Base-by-base conservation (phyloP, 2,797 vertebrate genomes). In the Ispidina lecontei region DNA sequence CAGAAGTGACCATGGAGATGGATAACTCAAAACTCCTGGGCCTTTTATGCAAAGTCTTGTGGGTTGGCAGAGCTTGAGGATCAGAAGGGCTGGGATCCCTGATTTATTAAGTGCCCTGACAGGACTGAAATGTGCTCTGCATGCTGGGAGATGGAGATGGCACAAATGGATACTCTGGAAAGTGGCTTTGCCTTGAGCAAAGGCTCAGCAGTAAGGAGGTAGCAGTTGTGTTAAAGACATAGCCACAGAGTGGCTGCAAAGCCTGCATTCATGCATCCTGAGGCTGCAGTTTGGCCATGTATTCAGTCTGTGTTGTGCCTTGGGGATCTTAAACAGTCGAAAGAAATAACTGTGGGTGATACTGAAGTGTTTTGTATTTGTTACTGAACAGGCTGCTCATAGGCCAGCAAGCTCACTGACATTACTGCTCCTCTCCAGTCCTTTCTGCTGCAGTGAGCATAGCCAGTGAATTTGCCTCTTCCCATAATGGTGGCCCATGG, bases 311-410 rank as follows among this genome's bases (percentile, higher is more conserved):
- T 23, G 15, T 15, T 43, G n/a, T 33, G 33, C 9, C 54, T 82
- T 60, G 31, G 46, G 39, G 37, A 69, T 23, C 19, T 59, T 35
- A 41, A 55, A 47, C 2, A 25, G 44, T 11, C 76, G 29, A 25
- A 56, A 5, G 17, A 10, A 76, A 31, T 63, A 77, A 22, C 0
- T 14, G 2, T 14, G 14, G 35, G 6, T 17, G 15, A 17, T 0
- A 1, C 21, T 28, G n/a, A 0, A 0, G 4, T 29, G 41, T 16
- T 85, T 75, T 46, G 28, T 7, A 11, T 58, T 62, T 77, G 17
- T 21, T 44, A 31, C 41, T 69, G 56, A 33, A 54, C 49, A 75
- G 18, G 55, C 52, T 76, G 18, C 31, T 56, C 28, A 6, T 11
- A 28, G 49, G 49, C 2, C 29, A 51, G 63, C 20, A 21, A 0